Base-by-base conservation (phyloP, 92 coral and sea anemone species). In the Phenganax subtilis region DNA sequence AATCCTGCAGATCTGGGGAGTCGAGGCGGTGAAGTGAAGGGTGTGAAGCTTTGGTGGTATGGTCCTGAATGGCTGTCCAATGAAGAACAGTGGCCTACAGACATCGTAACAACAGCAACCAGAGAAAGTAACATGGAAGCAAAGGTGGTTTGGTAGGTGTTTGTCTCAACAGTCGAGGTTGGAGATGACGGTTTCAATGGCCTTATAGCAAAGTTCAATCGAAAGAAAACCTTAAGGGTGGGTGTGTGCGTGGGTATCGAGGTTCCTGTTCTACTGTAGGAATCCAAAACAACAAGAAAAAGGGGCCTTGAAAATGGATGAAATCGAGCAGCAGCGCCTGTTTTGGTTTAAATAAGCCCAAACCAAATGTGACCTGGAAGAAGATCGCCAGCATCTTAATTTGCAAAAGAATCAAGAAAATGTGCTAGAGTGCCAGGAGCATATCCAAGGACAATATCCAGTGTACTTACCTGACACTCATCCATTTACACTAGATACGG, bases 261-360 rank as follows among this genome's bases (percentile, higher is more conserved):
- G 88, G 54, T 81, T 81, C 30, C 51, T 81, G 47, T 61, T 54
- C 72, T 76, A 82, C 65, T 6, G 52, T 51, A 55, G 76, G 14
- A 56, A 80, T 15, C 56, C 7, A 28, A 27, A n/a, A 3, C 2
- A 75, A 54, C 17, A 75, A 51, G 6, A 61, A 16, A 84, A 53
- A 65, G 90, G 90, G 51, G 86, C 90, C 10, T 76, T 89, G 56
- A 79, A 86, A 11, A 80, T 86, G 7, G 77, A 83, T 8, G 84
- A 89, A 27, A 37, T 37, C 47, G 5, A 37, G 47, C 47, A 37
- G 47, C 47, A 37, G 47, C 47, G 5, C 47, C 47, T 37, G 2
- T 37, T 37, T 5, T 37, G 47, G 47, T 1, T 37, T 5, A 37
- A 37, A 37, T 5, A 37, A 37, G 47, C 47, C 7, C 65, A 59